A percentile compares a stretch with the other conserved stretches of the same genome.
phyloP scores from a whole-genome alignment of 2,888 invertebrate genomes.

The Crematogaster levior region DNA sequence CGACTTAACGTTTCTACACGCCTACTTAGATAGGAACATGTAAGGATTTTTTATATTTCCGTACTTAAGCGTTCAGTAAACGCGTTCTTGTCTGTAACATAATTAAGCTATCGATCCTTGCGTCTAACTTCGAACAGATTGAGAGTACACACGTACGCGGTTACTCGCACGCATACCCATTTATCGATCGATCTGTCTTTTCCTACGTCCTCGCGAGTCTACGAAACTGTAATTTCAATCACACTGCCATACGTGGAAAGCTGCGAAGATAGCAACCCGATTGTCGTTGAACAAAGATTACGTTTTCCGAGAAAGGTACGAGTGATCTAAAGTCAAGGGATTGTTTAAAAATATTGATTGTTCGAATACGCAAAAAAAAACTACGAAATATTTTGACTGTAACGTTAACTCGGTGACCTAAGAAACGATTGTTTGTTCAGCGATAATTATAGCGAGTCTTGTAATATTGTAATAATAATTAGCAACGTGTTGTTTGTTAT shows the following conservation, averaged over 20 bases:
- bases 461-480: slow-evolving; percentile 40
- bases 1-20: slow-evolving; percentile 75
- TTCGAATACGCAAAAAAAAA: background rate
- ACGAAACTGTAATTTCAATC: slow-evolving; percentile 41
- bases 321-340: background rate
- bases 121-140: slow-evolving; percentile 60
- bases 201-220: slow-evolving; percentile 30
- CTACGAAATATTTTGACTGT: slow-evolving; percentile 6
- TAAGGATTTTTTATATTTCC: slow-evolving; percentile 73
- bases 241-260: slow-evolving; percentile 42
- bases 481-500: slow-evolving; percentile 34
- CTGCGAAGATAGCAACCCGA: slow-evolving; percentile 19
- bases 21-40: slow-evolving; percentile 72
- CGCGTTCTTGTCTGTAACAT: slow-evolving; percentile 66
- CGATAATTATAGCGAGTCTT: slow-evolving; percentile 22
- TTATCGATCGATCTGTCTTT: slow-evolving; percentile 45
- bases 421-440: slow-evolving; percentile 12
- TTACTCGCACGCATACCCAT: slow-evolving; percentile 18
- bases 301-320: background rate
- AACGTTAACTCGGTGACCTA: background rate
- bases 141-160: slow-evolving; percentile 26
- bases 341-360: background rate
- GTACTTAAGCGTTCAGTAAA: slow-evolving; percentile 60
- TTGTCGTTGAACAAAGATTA: slow-evolving; percentile 40
- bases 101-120: slow-evolving; percentile 68